phyloP scores from a whole-genome alignment of 2,797 vertebrate species.

The Lithobates sylvaticus region DNA sequence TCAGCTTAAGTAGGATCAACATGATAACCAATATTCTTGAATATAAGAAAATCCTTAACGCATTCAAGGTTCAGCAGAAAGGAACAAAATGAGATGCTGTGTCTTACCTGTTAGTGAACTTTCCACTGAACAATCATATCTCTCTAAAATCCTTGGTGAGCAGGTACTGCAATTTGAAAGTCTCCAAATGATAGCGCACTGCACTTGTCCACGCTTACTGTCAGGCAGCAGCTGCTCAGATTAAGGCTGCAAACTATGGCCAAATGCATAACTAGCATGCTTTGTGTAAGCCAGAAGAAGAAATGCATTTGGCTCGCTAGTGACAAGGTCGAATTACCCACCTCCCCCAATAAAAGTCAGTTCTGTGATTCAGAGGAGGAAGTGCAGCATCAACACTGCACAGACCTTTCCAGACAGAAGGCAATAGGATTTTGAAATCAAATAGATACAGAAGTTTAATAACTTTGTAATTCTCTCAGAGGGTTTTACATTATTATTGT shows the following conservation, averaged over 20 bases:
- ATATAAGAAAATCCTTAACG: background rate
- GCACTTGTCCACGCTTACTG: slow-evolving; percentile 82
- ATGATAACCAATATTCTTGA: background rate
- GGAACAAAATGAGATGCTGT: background rate
- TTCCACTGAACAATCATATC: slow-evolving; percentile 70
- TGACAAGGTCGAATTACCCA: slow-evolving; percentile 77
- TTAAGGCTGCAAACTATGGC: slow-evolving; percentile 75
- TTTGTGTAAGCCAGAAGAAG: slow-evolving; percentile 73
- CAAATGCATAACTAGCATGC: slow-evolving; percentile 75
- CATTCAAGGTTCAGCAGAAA: background rate
- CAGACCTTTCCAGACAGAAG: slow-evolving; percentile 23
- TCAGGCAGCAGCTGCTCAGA: slow-evolving; percentile 78
- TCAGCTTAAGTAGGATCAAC: background rate
- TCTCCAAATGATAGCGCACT: slow-evolving; percentile 67
- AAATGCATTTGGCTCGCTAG: slow-evolving; percentile 69
- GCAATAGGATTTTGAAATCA: background rate
- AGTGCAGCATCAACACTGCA: slow-evolving; percentile 69
- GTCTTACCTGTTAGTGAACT: slow-evolving; percentile 83
- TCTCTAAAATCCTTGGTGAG: slow-evolving; percentile 65
- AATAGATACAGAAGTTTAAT: background rate
- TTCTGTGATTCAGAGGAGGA: slow-evolving; percentile 65
- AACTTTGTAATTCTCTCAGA: background rate
- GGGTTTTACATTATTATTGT: too few relatives aligned
- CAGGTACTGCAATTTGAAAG: slow-evolving; percentile 67
- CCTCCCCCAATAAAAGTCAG: slow-evolving; percentile 72